Conservation (phyloP, 2,797 vertebrate species). For the Triplophysa bombifrons region DNA sequence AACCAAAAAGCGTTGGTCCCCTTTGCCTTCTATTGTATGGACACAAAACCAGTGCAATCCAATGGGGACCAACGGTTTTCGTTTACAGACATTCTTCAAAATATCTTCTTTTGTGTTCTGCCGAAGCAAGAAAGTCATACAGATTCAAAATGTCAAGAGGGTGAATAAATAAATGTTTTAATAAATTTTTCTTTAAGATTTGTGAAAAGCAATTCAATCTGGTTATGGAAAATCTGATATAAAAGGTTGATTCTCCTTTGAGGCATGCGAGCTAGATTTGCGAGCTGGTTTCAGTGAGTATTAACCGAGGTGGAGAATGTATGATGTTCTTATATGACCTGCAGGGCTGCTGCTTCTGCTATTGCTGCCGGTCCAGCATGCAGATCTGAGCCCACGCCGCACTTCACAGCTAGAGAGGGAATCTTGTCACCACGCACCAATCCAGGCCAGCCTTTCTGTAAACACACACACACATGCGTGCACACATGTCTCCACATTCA, state of each 20-base stretch:
- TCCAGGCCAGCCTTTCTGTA: conserved; percentile 45
- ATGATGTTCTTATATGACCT: conserved; percentile 50
- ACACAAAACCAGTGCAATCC: too few species aligned
- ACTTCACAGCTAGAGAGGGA: conserved; percentile 69
- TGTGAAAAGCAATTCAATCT: conserved; percentile 1
- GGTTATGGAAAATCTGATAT: not conserved
- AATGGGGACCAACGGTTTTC: too few species aligned
- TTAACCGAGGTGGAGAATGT: conserved; percentile 33
- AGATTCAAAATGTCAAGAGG: too few species aligned
- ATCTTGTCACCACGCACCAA: conserved; percentile 67
- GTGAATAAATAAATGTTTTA: too few species aligned
- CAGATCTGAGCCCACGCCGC: conserved; percentile 58
- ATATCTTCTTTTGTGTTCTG: too few species aligned
- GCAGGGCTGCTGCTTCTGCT: conserved; percentile 41
- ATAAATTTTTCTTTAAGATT: not conserved
- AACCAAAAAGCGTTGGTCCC: too few species aligned
- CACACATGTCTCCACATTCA: conserved; percentile 78
- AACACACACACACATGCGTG: conserved; percentile 52
- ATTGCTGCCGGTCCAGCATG: conserved; percentile 44
- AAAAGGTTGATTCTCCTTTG: not conserved
- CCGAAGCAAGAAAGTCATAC: too few species aligned
- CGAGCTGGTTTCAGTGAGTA: conserved; percentile 4
- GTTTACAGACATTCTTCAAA: too few species aligned
- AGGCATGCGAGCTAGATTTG: conserved; percentile 2
- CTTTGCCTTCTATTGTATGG: too few species aligned